Evolutionary conservation across 2,797 vertebrate genomes (phyloP).

Genomic region (Platalea minor): DNA sequence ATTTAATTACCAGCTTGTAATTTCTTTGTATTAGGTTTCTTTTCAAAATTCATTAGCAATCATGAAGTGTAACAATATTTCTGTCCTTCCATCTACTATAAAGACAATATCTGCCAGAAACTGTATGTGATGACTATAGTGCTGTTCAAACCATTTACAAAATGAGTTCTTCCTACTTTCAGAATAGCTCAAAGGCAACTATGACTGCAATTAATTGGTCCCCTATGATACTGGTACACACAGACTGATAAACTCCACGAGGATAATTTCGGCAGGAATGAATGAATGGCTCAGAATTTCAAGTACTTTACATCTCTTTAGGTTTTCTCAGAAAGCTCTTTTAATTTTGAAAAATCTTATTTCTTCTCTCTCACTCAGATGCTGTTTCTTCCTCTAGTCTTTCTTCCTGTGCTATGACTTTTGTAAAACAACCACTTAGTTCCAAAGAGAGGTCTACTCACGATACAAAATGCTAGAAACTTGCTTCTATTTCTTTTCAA

Average conservation of each 20-base stretch:
- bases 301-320: neutral
- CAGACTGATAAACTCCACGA: slow-evolving; percentile 19
- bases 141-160: slow-evolving; percentile 54
- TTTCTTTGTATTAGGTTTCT: slow-evolving; percentile 3
- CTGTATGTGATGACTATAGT: neutral
- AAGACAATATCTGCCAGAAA: slow-evolving; percentile 10
- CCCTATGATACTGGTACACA: slow-evolving; percentile 46
- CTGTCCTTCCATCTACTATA: neutral
- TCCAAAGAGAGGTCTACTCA: neutral
- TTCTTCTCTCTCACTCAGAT: neutral
- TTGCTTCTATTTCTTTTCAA: neutral
- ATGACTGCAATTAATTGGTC: slow-evolving; percentile 60
- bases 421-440: neutral
- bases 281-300: slow-evolving; percentile 17
- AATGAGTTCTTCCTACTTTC: slow-evolving; percentile 38
- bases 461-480: neutral
- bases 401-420: neutral
- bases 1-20: neutral
- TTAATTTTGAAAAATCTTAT: neutral
- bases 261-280: slow-evolving; percentile 3
- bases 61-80: neutral
- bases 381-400: neutral
- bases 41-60: slow-evolving; percentile 16
- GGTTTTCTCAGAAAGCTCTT: neutral
- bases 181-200: slow-evolving; percentile 55